Percentiles rank a stretch among this genome's conserved stretches.
Evolutionary conservation across 2,888 invertebrate species (phyloP).

Genomic region (Psylliodes chrysocephalus): DNA sequence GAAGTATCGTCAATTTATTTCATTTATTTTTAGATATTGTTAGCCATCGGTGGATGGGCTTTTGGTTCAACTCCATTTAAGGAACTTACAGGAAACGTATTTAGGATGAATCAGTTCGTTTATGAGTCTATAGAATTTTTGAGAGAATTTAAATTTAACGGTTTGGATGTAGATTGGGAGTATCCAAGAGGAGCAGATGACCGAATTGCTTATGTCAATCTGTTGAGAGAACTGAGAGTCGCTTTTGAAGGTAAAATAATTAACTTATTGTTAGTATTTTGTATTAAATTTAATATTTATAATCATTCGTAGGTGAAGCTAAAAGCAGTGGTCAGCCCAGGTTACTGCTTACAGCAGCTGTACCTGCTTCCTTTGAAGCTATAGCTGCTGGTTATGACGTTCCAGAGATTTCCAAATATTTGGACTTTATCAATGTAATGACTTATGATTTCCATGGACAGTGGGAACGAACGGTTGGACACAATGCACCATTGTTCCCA

Average conservation of each 20-base stretch:
- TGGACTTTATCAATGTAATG: conserved; percentile 95
- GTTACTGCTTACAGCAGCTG: conserved; percentile 78
- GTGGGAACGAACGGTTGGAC: conserved; percentile 93
- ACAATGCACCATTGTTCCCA: conserved; percentile 91
- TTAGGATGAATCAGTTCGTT: conserved; percentile 94
- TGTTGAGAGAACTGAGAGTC: conserved; percentile 86
- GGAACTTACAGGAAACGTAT: conserved; percentile 89
- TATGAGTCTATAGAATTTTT: conserved; percentile 95
- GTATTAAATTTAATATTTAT: background rate
- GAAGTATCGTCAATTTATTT: background rate
- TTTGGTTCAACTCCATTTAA: conserved; percentile 96
- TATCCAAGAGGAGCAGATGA: conserved; percentile 92
- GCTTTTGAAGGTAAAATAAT: conserved; percentile 87
- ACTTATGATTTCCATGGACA: conserved; percentile 96
- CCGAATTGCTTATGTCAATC: conserved; percentile 82
- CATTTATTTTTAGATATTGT: conserved; percentile 69
- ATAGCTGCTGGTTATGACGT: conserved; percentile 95
- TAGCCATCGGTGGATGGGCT: conserved; percentile 96
- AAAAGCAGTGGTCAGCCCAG: conserved; percentile 86
- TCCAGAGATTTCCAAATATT: conserved; percentile 91
- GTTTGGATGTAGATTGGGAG: conserved; percentile 94
- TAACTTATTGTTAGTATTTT: too few species aligned
- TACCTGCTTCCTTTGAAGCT: conserved; percentile 93
- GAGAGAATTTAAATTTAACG: conserved; percentile 90
- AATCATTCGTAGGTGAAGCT: conserved; percentile 66